Evolutionary conservation across 1,140 invertebrate genomes (phyloP).

Genomic region (Apis florea): DNA sequence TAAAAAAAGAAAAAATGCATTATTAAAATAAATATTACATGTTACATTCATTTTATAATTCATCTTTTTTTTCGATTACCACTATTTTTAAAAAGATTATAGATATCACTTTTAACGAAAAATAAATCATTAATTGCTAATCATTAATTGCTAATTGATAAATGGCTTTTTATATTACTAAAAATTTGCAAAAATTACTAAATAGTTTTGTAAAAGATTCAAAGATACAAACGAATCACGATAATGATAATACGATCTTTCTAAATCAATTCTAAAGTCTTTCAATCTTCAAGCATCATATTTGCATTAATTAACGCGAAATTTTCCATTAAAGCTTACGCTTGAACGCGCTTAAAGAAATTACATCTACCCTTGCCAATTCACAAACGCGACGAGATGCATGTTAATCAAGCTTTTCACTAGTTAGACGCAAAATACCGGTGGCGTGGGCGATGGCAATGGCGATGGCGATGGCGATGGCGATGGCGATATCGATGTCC

Average conservation of each 20-base stretch:
- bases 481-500: constrained; percentile 7
- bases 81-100: background rate
- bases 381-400: background rate
- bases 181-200: background rate
- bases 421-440: constrained; percentile 57
- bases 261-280: background rate
- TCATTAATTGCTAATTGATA: background rate
- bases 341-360: background rate
- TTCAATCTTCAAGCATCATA: background rate
- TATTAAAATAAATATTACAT: background rate
- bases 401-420: background rate
- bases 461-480: constrained; percentile 19
- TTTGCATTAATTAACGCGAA: background rate
- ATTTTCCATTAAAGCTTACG: background rate
- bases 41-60: background rate
- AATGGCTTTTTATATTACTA: background rate
- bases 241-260: background rate
- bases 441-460: constrained; percentile 48
- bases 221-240: too few species aligned
- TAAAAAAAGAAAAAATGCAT: constrained; percentile 20
- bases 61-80: background rate
- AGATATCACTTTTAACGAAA: background rate
- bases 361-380: background rate
- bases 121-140: background rate
- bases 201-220: background rate